Base-by-base conservation (phyloP, 2,888 invertebrate species). In the Limnephilus rhombicus region DNA sequence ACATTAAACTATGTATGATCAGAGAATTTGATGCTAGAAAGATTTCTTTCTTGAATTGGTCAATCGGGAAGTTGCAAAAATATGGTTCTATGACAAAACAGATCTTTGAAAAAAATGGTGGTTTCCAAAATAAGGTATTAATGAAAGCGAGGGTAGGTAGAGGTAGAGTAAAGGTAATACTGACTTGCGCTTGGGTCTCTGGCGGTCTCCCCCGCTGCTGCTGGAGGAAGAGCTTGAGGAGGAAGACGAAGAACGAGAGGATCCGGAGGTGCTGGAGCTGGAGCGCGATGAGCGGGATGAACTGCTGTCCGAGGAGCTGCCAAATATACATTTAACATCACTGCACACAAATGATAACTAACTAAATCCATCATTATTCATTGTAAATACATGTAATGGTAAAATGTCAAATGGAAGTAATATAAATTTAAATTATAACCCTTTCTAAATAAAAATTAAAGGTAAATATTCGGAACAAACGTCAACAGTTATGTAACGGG, bases 261-360 rank as follows among this genome's bases (percentile, higher is more conserved):
- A 95, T 49, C 95, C 98, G 94, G 98, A 98, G 94, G 98, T 98
- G 0, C 98, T 98, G 0, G 97, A 97, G 13, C 98, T 98, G 90
- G 97, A 97, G 0, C 98, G 98, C 24, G 97, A 97, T 1, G 97
- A 98, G 92, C 98, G 97, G 0, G 98, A 98, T 24, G 98, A 98
- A 94, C 98, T 98, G 94, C 98, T 98, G 92, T 97, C 98, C 13
- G 98, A 98, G 34, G 98, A 98, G 95, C 98, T 97, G 94, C 80
- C 93, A 93, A 94, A 80, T 68, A 68, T 68, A 68, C 24, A n/a
- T n/a, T 68, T 7, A 68, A 68, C n/a, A n/a, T 68, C 68, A 68
- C 3, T 68, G 3, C 34, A 41, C 12, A 68, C 81, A 81, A 12
- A 12, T 81, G 29, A 31, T 31, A 81, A 31, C 13, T 81, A 29